Percentiles rank a stretch among this genome's conserved stretches.
Evolutionary conservation across 2,888 invertebrate genomes (phyloP).

Genomic region (Hoplodrina blanda): DNA sequence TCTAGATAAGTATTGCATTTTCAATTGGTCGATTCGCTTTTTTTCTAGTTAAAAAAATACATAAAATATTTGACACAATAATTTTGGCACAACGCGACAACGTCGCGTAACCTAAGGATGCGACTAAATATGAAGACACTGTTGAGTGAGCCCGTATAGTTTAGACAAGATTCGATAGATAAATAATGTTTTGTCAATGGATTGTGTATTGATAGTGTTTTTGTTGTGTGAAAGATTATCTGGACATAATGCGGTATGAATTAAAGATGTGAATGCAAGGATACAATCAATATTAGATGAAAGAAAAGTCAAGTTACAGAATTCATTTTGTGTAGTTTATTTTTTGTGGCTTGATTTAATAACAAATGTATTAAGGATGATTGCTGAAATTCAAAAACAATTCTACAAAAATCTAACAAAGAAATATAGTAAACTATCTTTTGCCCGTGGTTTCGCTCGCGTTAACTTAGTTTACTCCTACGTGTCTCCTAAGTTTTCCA

Average conservation of each 20-base stretch:
- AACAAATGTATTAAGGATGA: too few relatives aligned
- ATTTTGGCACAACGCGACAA: not conserved
- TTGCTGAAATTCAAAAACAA: too few relatives aligned
- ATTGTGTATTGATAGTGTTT: conserved; percentile 71
- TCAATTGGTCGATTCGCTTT: too few relatives aligned
- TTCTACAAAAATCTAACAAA: too few relatives aligned
- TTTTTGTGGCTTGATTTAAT: too few relatives aligned
- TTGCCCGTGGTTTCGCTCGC: too few relatives aligned
- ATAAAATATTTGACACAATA: not conserved
- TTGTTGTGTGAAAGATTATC: conserved; percentile 53
- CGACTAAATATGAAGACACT: conserved; percentile 27
- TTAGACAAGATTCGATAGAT: conserved; percentile 73
- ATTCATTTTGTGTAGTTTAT: too few relatives aligned
- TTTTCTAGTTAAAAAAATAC: too few relatives aligned
- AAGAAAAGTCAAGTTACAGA: not conserved
- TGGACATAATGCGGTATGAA: conserved; percentile 29
- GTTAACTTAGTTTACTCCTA: too few relatives aligned
- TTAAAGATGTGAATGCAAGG: not conserved
- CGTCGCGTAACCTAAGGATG: conserved; percentile 47
- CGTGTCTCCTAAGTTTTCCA: too few relatives aligned
- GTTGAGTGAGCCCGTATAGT: conserved; percentile 74
- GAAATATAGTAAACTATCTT: too few relatives aligned
- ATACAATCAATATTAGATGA: conserved; percentile 2
- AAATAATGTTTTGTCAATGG: conserved; percentile 17
- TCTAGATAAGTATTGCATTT: too few relatives aligned